A percentile compares a stretch with the other conserved stretches of the same genome.
phyloP scores from a whole-genome alignment of 1,140 invertebrate genomes.

The Portunus trituberculatus region DNA sequence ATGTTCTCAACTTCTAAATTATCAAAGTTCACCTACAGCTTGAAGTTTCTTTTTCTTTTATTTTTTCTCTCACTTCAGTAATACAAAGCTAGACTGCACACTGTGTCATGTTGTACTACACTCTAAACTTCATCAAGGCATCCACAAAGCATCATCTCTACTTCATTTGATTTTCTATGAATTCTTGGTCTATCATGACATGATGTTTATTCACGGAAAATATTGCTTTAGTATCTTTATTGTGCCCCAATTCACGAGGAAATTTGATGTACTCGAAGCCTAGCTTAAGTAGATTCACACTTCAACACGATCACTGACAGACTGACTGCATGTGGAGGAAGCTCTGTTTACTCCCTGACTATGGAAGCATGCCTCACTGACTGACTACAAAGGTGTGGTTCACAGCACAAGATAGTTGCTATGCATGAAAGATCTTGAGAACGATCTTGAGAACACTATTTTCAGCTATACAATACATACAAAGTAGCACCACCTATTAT shows the following conservation, averaged over 20 bases:
- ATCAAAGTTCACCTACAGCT: too few species aligned
- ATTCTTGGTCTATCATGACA: too few species aligned
- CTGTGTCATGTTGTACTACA: too few species aligned
- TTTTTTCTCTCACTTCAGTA: too few species aligned
- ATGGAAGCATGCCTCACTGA: constrained; percentile 2
- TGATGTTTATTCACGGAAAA: background rate
- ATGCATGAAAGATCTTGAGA: background rate
- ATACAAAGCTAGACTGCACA: too few species aligned
- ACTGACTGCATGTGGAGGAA: background rate
- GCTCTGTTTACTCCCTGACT: constrained; percentile 1
- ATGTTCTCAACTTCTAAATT: too few species aligned
- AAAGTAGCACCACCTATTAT: background rate
- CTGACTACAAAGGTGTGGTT: background rate
- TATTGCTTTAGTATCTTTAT: background rate
- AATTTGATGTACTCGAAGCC: background rate
- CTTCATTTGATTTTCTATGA: too few species aligned
- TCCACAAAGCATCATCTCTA: too few species aligned
- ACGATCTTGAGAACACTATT: constrained; percentile 4
- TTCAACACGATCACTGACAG: background rate
- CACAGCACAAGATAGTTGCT: constrained; percentile 1
- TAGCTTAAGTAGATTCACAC: background rate
- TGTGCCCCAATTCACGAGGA: background rate
- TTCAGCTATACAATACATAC: constrained; percentile 23
- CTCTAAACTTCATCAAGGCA: too few species aligned
- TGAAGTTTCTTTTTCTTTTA: too few species aligned